A percentile compares a stretch with the other conserved stretches of the same genome.
Conservation (phyloP, 2,797 vertebrate species). For the Etheostoma nigrum region DNA sequence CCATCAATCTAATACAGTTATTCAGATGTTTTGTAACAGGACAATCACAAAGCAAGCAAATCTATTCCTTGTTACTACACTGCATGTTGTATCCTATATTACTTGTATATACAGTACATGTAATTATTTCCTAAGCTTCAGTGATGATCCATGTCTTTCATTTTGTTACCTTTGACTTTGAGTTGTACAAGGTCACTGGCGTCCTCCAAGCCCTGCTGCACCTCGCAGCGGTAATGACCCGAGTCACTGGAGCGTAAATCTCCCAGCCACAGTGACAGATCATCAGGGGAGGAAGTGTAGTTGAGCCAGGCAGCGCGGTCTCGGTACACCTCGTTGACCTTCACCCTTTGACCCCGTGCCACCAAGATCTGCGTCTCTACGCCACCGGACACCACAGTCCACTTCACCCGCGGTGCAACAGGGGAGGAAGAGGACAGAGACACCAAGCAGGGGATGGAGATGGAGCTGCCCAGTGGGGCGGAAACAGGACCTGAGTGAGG, state of each 20-base stretch:
- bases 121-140: neutral
- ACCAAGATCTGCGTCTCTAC: slow-evolving; percentile 93
- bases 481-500: slow-evolving; percentile 74
- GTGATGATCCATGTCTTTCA: neutral
- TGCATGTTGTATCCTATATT: neutral
- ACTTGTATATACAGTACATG: neutral
- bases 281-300: slow-evolving; percentile 85
- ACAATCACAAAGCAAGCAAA: neutral
- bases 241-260: slow-evolving; percentile 91
- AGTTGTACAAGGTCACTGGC: slow-evolving; percentile 88
- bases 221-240: slow-evolving; percentile 94
- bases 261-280: slow-evolving; percentile 89
- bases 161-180: slow-evolving; percentile 92
- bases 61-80: neutral
- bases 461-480: slow-evolving; percentile 86
- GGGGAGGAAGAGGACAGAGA: slow-evolving; percentile 81
- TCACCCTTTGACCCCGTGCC: slow-evolving; percentile 90
- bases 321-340: slow-evolving; percentile 90
- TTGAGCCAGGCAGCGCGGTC: slow-evolving; percentile 88
- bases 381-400: slow-evolving; percentile 89
- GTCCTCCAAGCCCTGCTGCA: slow-evolving; percentile 95
- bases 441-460: slow-evolving; percentile 92
- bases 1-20: neutral
- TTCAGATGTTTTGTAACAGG: neutral
- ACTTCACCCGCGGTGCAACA: slow-evolving; percentile 89